Conservation (phyloP, 1,140 invertebrate genomes). For the Papilio polytes region DNA sequence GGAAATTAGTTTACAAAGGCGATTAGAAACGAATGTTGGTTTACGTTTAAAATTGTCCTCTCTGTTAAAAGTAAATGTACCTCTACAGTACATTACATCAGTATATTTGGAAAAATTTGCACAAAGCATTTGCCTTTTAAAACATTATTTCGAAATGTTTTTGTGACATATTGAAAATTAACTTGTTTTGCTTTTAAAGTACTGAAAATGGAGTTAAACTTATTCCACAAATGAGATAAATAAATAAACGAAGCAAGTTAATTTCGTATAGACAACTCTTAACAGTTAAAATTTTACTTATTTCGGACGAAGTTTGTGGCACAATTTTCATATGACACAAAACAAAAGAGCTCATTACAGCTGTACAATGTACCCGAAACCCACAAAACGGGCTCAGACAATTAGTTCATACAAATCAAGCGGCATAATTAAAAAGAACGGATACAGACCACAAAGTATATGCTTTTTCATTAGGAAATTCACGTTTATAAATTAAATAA, state of each 20-base stretch:
- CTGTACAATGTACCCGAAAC: conserved; percentile 26
- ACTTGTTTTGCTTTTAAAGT: not conserved
- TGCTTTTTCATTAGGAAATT: conserved; percentile 5
- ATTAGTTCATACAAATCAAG: conserved; percentile 25
- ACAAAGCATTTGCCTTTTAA: not conserved
- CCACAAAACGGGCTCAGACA: conserved; percentile 15
- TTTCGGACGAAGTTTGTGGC: not conserved
- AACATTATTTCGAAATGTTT: not conserved
- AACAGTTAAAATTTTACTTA: conserved; percentile 10
- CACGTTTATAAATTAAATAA: not conserved
- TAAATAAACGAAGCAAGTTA: not conserved
- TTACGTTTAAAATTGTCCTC: not conserved
- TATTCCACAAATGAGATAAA: not conserved
- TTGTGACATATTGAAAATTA: too few species aligned
- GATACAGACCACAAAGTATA: conserved; percentile 11
- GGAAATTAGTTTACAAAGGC: conserved; percentile 9
- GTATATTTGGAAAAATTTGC: not conserved
- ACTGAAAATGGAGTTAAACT: not conserved
- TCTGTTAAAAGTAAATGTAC: not conserved
- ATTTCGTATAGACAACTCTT: not conserved
- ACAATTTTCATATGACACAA: conserved; percentile 20
- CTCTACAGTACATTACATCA: not conserved
- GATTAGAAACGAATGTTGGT: conserved; percentile 14
- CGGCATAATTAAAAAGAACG: conserved; percentile 17
- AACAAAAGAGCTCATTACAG: conserved; percentile 25